Evolutionary conservation across 1,140 invertebrate genomes (phyloP), one percentile per base, ranked within the genome.

Genomic region (Oncopodura yosiiana): DNA sequence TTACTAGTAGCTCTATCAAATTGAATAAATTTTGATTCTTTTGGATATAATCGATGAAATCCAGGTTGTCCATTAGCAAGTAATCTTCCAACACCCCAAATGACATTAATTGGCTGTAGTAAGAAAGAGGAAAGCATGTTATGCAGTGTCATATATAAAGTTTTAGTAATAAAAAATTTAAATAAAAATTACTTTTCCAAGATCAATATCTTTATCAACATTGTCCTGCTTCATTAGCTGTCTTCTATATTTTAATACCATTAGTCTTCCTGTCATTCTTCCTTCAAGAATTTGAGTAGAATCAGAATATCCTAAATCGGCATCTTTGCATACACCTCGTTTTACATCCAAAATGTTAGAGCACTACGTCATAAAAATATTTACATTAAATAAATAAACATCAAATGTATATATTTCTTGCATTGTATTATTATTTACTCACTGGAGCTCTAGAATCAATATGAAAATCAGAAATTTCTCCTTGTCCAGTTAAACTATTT

Each of bases 41-140:
- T 82, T 12, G 84, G 84, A 71, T 86, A 90, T 45, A 82, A 66
- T 46, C 86, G 81, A 68, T 94, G 90, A 68, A 87, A 91, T 48
- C 80, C 79, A 0, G 89, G 90, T 66, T 89, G 83, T 37, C 81
- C 81, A 49, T 81, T 82, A 14, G 78, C 73, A 67, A 90, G 86
- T 43, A 92, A 69, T 55, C 77, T 76, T 11, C 91, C 91, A 18
- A 93, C 70, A 1, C 88, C 86, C 89, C 89, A 94, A 5, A 93
- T 75, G 14, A 89, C 73, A 63, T 56, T 72, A 56, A 73, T 92
- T 86, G 65, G 82, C 83, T 85, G 63, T 46, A 71, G 34, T 44
- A 39, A 23, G 12, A 38, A 29, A 24, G 34, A 37, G 14, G 36
- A 21, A 53, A 32, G 16, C 56, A 46, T 37, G 30, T 29, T 19